phyloP scores from a whole-genome alignment of 2,113 vertebrate genomes.

The Ctenomys sociabilis region DNA sequence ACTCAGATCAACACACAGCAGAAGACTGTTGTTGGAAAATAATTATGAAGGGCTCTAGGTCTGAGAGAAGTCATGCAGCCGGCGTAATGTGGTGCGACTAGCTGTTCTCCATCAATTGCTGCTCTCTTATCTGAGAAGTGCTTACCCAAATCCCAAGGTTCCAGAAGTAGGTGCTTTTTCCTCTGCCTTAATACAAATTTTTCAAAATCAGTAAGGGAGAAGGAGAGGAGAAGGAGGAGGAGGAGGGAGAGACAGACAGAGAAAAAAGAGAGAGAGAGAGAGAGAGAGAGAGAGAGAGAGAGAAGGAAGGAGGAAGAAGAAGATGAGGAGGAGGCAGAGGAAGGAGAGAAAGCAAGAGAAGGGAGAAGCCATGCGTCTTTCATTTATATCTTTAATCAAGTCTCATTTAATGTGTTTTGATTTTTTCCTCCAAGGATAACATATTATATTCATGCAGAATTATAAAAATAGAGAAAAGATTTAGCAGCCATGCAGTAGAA shows the following conservation, averaged over 20 bases:
- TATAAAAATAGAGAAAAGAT: not conserved
- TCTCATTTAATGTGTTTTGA: not conserved
- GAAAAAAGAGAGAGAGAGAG: accelerated
- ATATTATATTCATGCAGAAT: not conserved
- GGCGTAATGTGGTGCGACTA: not conserved
- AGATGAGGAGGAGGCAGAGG: too few species aligned
- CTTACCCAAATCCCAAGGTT: not conserved
- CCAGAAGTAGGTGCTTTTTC: not conserved
- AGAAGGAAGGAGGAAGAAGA: not conserved
- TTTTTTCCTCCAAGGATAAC: not conserved
- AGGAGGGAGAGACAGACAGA: too few species aligned
- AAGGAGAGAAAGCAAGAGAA: accelerated
- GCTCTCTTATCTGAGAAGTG: not conserved
- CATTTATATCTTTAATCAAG: not conserved
- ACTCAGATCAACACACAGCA: not conserved
- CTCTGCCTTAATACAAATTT: not conserved
- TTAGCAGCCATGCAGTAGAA: not conserved
- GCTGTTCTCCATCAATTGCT: not conserved
- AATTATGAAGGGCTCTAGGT: not conserved
- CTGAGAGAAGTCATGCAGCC: not conserved
- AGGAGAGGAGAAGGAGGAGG: not conserved
- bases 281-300: accelerated
- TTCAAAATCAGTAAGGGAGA: not conserved
- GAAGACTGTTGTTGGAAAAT: not conserved
- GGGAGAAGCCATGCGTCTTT: not conserved